Evolutionary conservation across 2,797 vertebrate genomes (phyloP).

Genomic region (Perodicticus potto): DNA sequence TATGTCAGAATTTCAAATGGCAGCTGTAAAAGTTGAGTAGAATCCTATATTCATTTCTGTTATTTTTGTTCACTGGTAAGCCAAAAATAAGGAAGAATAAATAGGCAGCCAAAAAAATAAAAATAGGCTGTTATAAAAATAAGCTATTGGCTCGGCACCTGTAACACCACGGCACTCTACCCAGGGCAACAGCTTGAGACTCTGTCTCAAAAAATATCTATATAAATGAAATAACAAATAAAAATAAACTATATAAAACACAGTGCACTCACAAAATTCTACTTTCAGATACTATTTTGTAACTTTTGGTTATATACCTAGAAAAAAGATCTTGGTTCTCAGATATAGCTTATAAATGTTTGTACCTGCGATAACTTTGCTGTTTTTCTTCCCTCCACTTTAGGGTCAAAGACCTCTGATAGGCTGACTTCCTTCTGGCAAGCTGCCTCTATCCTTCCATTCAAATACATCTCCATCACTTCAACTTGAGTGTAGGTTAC

Average conservation of each 20-base stretch:
- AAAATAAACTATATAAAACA: conserved; percentile 33
- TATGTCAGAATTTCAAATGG: conserved; percentile 29
- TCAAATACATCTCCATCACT: background rate
- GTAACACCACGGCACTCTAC: too few species aligned
- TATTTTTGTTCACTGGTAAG: conserved; percentile 50
- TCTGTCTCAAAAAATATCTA: too few species aligned
- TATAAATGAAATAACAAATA: background rate
- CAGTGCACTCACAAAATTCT: background rate
- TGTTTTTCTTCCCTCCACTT: background rate
- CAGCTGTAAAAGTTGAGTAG: background rate
- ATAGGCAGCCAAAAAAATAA: background rate
- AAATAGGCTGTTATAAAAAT: background rate
- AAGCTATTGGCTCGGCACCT: background rate
- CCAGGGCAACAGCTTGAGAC: too few species aligned
- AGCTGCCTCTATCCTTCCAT: background rate
- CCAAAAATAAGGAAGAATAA: background rate
- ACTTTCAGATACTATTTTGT: background rate
- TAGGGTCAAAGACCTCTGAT: background rate
- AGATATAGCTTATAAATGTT: background rate
- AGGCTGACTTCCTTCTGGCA: background rate
- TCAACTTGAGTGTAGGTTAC: background rate
- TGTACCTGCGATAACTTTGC: background rate
- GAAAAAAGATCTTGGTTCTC: background rate
- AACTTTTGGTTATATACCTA: background rate
- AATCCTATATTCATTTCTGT: background rate